Conservation (phyloP, 2,888 invertebrate species). For the Hartigia nigra region DNA sequence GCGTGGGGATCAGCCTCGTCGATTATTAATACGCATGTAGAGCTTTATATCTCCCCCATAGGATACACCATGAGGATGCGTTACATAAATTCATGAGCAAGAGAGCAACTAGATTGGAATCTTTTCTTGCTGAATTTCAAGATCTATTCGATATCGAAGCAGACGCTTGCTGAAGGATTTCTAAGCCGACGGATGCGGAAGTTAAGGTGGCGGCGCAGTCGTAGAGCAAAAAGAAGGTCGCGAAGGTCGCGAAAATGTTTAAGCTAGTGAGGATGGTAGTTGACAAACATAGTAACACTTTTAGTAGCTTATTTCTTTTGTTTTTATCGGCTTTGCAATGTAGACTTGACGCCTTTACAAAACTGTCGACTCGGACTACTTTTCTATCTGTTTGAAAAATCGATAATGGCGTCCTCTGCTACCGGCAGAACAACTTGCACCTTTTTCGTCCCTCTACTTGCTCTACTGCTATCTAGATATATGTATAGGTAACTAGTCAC, state of each 20-base stretch:
- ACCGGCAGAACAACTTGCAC: neutral
- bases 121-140: neutral
- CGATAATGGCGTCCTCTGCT: slow-evolving; percentile 23
- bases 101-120: neutral
- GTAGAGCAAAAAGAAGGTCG: neutral
- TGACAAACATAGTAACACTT: neutral
- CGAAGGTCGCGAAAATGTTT: too few relatives aligned
- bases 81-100: neutral
- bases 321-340: slow-evolving; percentile 29
- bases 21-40: neutral
- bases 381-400: slow-evolving; percentile 15
- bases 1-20: neutral
- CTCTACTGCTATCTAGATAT: neutral
- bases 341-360: slow-evolving; percentile 31
- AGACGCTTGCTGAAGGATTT: neutral
- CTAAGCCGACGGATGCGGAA: neutral
- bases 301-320: slow-evolving; percentile 35
- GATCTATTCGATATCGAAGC: neutral
- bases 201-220: neutral
- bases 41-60: neutral
- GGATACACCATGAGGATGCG: neutral
- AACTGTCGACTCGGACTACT: slow-evolving; percentile 14
- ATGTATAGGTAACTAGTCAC: neutral
- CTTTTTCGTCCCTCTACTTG: neutral
- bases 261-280: too few relatives aligned